Base-by-base conservation (phyloP, 2,797 vertebrate species). In the Mormyrus hasselquistii region DNA sequence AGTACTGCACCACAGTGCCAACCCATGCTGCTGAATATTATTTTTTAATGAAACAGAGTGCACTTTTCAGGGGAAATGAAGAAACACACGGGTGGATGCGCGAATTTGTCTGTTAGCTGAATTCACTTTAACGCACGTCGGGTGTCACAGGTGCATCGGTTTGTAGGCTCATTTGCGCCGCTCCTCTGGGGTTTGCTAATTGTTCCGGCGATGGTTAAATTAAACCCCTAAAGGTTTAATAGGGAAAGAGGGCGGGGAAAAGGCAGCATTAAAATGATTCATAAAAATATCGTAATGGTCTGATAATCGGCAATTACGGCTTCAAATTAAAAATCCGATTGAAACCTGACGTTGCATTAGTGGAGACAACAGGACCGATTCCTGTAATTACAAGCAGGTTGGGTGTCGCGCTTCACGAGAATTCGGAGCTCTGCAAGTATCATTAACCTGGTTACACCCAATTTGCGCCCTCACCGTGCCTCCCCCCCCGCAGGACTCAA, bases 321-420 rank as follows among this genome's bases (percentile, higher is more conserved):
- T 87, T 87, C 41, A 47, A 69, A 87, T 65, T 87, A 65, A 87
- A 69, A 87, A 87, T 69, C 57, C 52, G 5, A 50, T 87, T 29
- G 19, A 59, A 87, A 47, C 59, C 55, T 65, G 41, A 50, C 38
- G 22, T 62, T 69, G 22, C 52, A 87, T 87, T 87, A 87, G 86
- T 19, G 16, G 86, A 87, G 53, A 87, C 53, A 87, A 87, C 14
- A 19, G 82, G 25, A 50, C 55, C 47, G 34, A 86, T 89, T 86
- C 49, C 69, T 49, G 50, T 44, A 69, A 19, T 84, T 83, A 49
- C 38, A 87, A 44, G 41, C 38, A 65, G n/a, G 47, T 73, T 62
- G 47, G 83, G 41, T 89, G 22, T n/a, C 62, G 12, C 44, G 34
- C 34, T 14, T 25, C 19, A 3, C 8, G 38, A 16, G 34, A 87